Conservation (phyloP, 2,113 vertebrate genomes). For the Nasalis larvatus region DNA sequence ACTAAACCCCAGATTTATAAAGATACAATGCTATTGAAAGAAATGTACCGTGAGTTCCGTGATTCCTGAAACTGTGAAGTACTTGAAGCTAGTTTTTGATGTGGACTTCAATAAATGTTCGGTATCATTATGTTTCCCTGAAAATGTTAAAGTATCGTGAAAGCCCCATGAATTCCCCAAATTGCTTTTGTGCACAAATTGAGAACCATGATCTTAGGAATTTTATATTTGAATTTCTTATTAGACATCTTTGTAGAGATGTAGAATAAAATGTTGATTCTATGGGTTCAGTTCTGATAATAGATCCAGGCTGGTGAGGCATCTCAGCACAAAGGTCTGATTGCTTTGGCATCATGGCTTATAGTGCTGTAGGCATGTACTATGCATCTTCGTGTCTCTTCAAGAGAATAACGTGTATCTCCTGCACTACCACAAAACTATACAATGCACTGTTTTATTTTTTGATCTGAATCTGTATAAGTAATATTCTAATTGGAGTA, state of each 20-base stretch:
- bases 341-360: not conserved
- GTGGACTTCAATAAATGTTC: not conserved
- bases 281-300: not conserved
- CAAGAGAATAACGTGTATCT: not conserved
- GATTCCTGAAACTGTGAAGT: not conserved
- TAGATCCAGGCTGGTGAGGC: not conserved
- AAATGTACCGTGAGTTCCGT: not conserved
- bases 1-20: not conserved
- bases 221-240: not conserved
- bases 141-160: not conserved
- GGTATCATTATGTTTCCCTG: not conserved
- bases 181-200: not conserved
- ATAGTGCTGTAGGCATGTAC: accelerated
- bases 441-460: not conserved
- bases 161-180: not conserved
- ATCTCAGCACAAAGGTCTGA: not conserved
- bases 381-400: accelerated
- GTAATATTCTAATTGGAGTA: not conserved
- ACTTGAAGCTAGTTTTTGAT: not conserved
- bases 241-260: not conserved
- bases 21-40: not conserved
- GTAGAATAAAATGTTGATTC: not conserved
- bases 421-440: not conserved
- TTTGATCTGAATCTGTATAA: not conserved
- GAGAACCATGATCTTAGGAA: not conserved